phyloP scores from a whole-genome alignment of 1,140 invertebrate genomes.

The Cephus cinctus region DNA sequence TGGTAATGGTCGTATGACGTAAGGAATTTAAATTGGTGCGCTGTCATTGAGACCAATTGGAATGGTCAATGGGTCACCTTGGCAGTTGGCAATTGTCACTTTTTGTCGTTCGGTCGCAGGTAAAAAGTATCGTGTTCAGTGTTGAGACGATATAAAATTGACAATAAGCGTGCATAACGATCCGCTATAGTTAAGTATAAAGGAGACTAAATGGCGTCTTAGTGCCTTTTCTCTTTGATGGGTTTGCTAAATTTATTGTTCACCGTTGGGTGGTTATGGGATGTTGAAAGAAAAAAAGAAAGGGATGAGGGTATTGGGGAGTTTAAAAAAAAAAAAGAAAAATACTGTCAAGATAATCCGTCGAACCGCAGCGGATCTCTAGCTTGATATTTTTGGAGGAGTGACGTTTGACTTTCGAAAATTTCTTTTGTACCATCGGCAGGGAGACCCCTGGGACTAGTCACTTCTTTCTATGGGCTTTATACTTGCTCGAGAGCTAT shows the following conservation, averaged over 20 bases:
- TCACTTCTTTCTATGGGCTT: background rate
- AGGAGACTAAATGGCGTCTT: too few species aligned
- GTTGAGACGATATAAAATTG: too few species aligned
- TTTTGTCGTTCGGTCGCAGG: too few species aligned
- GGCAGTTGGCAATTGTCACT: too few species aligned
- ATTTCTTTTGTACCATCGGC: background rate
- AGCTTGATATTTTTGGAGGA: background rate
- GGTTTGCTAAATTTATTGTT: too few species aligned
- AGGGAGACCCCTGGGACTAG: background rate
- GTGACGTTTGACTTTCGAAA: slow-evolving; percentile 6
- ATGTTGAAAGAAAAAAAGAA: background rate
- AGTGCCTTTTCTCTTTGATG: too few species aligned
- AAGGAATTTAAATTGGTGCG: too few species aligned
- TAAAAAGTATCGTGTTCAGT: too few species aligned
- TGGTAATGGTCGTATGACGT: too few species aligned
- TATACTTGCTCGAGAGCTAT: background rate
- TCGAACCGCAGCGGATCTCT: background rate
- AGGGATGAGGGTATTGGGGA: background rate
- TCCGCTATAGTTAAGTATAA: background rate
- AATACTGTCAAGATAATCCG: background rate
- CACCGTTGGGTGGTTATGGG: too few species aligned
- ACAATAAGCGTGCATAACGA: background rate
- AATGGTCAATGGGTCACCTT: too few species aligned
- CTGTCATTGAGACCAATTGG: too few species aligned
- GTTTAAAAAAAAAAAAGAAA: background rate